Base-by-base conservation (phyloP, 2,888 invertebrate genomes). In the Dasypolia templi region DNA sequence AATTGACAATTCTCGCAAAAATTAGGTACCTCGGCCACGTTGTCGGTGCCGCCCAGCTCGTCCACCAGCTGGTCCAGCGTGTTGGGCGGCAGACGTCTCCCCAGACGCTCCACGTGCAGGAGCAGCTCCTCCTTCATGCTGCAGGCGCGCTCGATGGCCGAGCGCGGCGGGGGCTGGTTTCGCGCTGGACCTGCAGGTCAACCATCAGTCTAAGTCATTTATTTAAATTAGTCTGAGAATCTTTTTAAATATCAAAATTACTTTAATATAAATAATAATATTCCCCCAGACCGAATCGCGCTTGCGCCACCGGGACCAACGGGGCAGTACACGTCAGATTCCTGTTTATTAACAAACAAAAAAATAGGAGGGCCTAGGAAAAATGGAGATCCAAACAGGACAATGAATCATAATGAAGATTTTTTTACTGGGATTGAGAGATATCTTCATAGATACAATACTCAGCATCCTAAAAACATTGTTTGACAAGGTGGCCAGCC, bases 51-150 rank as follows among this genome's bases (percentile, higher is more conserved):
- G 64, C 99, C 99, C 17, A 99, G 97, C 92, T 99, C 99, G 94
- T 99, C 99, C 82, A 99, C 99, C 19, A 99, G 97, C 93, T 99
- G 99, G 97, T 99, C 99, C 61, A 99, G 96, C 1, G 99, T 99
- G 94, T 99, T 99, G 55, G 99, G 98, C 11, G 99, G 99, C 85
- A 99, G 96, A 35, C 97, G 97, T 1, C 98, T 97, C 9, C 99
- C 99, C 3, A 99, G 96, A 42, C 97, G 96, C 93, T 99, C 99
- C 75, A 99, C 98, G 90, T 81, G 95, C 17, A 97, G 97, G 82
- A 99, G 94, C 56, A 99, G 96, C 84, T 99, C 98, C 88, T 99
- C 98, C 95, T 99, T 99, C 98, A 99, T 99, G 90, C 97, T 97
- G 94, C 98, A 98, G 0, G 99, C 99, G 63, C 98, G 97, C 92